Evolutionary conservation across 2,888 invertebrate species (phyloP).

Genomic region (Dusona sp.): DNA sequence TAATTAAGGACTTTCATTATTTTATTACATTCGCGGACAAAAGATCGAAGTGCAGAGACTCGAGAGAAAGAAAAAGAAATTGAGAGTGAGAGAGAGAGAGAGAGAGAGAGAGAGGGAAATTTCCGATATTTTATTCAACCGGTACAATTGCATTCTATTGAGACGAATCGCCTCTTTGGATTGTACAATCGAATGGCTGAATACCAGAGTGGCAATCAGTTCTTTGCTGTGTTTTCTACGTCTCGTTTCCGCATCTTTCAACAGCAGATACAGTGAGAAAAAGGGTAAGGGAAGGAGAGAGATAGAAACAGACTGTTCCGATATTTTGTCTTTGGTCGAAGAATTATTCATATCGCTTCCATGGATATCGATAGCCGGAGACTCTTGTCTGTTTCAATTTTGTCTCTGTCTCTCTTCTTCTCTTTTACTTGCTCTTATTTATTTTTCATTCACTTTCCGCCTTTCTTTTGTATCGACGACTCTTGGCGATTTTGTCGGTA

Average conservation of each 20-base stretch:
- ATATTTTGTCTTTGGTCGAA: slow-evolving; percentile 59
- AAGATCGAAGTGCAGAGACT: slow-evolving; percentile 5
- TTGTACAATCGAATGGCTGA: slow-evolving; percentile 38
- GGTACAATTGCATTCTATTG: slow-evolving; percentile 17
- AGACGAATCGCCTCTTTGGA: slow-evolving; percentile 55
- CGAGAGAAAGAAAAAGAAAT: neutral
- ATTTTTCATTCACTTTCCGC: neutral
- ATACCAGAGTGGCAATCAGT: slow-evolving; percentile 56
- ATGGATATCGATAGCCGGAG: slow-evolving; percentile 56
- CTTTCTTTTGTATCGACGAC: slow-evolving; percentile 36
- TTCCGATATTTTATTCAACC: slow-evolving; percentile 51
- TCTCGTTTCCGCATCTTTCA: slow-evolving; percentile 41
- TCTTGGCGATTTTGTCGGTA: slow-evolving; percentile 45
- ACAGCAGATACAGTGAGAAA: neutral
- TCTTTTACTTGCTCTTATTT: neutral
- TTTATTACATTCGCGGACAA: slow-evolving; percentile 3
- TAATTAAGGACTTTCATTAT: slow-evolving; percentile 9
- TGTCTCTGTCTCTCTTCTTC: neutral
- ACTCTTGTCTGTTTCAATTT: slow-evolving; percentile 11
- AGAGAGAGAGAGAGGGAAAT: neutral
- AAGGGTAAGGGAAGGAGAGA: neutral
- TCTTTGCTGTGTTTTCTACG: slow-evolving; percentile 35
- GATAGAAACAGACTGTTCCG: slow-evolving; percentile 47
- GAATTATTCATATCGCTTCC: slow-evolving; percentile 66
- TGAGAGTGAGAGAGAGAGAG: neutral